Percentiles rank a stretch among this genome's conserved stretches.
phyloP scores from a whole-genome alignment of 2,113 vertebrate genomes.

The Periophthalmus modestus region DNA sequence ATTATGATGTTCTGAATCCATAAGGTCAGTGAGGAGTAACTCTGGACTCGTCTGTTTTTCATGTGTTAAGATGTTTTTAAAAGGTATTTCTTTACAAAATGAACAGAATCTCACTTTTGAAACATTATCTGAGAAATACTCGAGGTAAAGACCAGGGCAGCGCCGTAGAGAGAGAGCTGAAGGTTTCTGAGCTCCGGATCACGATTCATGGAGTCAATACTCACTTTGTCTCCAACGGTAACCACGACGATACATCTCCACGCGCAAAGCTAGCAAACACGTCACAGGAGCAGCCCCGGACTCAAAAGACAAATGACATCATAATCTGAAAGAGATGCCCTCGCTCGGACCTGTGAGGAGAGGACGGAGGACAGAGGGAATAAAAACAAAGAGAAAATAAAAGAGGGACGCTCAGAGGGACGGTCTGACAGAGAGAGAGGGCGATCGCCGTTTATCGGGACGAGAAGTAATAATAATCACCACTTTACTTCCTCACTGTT shows the following conservation, averaged over 20 bases:
- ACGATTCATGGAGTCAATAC: conserved; percentile 56
- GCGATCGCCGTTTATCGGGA: no score
- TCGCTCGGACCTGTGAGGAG: conserved; percentile 26
- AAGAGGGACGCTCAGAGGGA: neutral
- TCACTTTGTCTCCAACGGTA: conserved; percentile 53
- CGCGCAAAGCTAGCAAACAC: conserved; percentile 17
- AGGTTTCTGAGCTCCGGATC: conserved; percentile 16
- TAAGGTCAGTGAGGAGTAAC: no score
- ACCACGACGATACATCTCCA: conserved; percentile 47
- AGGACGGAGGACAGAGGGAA: conserved; percentile 8
- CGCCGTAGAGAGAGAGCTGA: neutral
- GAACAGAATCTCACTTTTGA: no score
- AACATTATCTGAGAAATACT: neutral
- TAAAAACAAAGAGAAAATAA: neutral
- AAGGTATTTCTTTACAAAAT: no score
- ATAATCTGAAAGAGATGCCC: conserved; percentile 18
- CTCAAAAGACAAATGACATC: conserved; percentile 15
- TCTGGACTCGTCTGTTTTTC: no score
- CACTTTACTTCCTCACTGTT: no score
- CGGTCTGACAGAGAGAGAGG: conserved; percentile 39
- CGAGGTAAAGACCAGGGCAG: neutral
- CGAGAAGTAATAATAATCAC: no score
- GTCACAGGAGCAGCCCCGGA: neutral
- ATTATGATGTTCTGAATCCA: no score
- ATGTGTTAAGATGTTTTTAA: no score